Base-by-base conservation (phyloP, 2,113 vertebrate genomes). In the Eudyptes chrysolophus region DNA sequence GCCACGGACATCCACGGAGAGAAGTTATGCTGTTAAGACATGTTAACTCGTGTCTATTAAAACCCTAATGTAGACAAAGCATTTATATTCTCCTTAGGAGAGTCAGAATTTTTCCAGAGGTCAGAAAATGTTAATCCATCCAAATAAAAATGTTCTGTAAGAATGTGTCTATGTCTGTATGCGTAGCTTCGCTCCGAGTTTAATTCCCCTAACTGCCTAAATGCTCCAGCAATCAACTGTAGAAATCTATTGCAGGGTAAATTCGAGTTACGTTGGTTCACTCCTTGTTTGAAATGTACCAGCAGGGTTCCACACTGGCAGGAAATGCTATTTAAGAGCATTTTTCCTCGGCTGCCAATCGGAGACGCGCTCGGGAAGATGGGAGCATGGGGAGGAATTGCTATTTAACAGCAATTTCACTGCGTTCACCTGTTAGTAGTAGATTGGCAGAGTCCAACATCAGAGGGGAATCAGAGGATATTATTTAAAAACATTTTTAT, bases 361-460 rank as follows among this genome's bases (percentile, higher is more conserved):
- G 6, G 38, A 92, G 4, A 54, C 0, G 0, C 6, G 5, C 17
- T 92, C 10, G 7, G 60, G 84, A 95, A 75, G 13, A 49, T 44
- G 38, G 44, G n/a, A 71, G 46, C 30, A 6, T 22, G 24, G 15
- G 32, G 14, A 58, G 17, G 11, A 34, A 87, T 75, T 82, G 58
- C 20, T 55, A 27, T 70, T 89, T 81, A 81, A 54, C 6, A 70
- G 10, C 11, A 8, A n/a, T 66, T 84, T 58, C 51, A 36, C 55
- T 48, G 14, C 9, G 13, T 70, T 93, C 64, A 13, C 16, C 49
- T 61, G 10, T n/a, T 72, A 62, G 38, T 12, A 51, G 29, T 64
- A 68, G n/a, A 21, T 18, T 0, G 0, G 7, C 22, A 38, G 13
- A 72, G 40, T 48, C 20, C n/a, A 64, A 16, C 0, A 0, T 69